Evolutionary conservation across 2,888 invertebrate species (phyloP).

Genomic region (Drosophila peninsularis): DNA sequence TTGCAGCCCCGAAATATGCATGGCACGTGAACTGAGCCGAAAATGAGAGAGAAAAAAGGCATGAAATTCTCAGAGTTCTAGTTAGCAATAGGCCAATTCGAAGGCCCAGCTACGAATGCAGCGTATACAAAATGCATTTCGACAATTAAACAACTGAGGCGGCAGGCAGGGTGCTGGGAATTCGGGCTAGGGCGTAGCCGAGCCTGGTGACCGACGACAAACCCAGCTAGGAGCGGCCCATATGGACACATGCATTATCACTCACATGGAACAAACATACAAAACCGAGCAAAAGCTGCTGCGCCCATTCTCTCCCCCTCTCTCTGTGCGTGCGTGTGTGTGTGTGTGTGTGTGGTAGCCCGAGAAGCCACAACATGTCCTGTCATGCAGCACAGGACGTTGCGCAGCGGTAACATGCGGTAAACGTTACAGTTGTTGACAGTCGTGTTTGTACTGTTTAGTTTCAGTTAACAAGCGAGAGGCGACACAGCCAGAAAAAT

Average conservation of each 20-base stretch:
- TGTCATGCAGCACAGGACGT: conserved; percentile 76
- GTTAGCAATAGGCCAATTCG: conserved; percentile 30
- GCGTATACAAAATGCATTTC: conserved; percentile 54
- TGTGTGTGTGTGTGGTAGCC: conserved; percentile 51
- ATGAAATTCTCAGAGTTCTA: not conserved
- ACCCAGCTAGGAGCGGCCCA: conserved; percentile 39
- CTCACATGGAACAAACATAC: conserved; percentile 67
- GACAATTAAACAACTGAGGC: conserved; percentile 58
- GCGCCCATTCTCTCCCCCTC: not conserved
- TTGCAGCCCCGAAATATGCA: not conserved
- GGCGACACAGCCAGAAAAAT: conserved; percentile 57
- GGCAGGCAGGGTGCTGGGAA: not conserved
- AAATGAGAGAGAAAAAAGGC: not conserved
- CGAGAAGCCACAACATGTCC: conserved; percentile 79
- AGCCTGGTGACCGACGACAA: conserved; percentile 22
- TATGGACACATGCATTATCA: conserved; percentile 61
- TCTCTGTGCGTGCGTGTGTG: not conserved
- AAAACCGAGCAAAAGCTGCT: conserved; percentile 37
- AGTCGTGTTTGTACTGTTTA: conserved; percentile 79
- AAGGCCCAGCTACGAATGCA: conserved; percentile 14
- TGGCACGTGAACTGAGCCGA: not conserved
- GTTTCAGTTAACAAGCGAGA: conserved; percentile 77
- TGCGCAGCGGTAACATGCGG: conserved; percentile 75
- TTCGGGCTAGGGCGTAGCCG: not conserved
- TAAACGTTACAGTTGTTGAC: conserved; percentile 80